Evolutionary conservation across 2,797 vertebrate genomes (phyloP).

Genomic region (Harpagifer antarcticus): DNA sequence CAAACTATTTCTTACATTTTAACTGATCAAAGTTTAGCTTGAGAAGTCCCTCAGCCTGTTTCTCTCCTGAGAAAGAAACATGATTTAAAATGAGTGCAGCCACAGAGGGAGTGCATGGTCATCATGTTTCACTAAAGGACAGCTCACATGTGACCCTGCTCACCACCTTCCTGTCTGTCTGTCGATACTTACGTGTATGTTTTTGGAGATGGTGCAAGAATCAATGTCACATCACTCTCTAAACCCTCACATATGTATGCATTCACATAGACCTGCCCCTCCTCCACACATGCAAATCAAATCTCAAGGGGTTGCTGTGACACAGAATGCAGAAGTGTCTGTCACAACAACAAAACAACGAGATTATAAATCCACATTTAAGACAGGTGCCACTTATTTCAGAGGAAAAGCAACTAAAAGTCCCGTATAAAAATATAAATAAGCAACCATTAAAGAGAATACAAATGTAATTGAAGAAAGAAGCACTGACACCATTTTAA

Average conservation of each 20-base stretch:
- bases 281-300: conserved; percentile 5
- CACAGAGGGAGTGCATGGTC: conserved; percentile 82
- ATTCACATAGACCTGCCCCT: conserved; percentile 13
- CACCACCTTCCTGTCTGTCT: conserved; percentile 49
- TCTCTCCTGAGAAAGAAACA: background rate
- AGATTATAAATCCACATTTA: conserved; percentile 11
- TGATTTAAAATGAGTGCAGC: background rate
- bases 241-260: conserved; percentile 32
- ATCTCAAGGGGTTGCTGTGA: conserved; percentile 15
- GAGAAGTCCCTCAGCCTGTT: background rate
- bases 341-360: conserved; percentile 15
- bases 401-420: conserved; percentile 17
- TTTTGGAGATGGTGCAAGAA: conserved; percentile 80
- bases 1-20: background rate
- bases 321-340: conserved; percentile 12
- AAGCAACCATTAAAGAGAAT: conserved; percentile 7
- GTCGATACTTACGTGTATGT: conserved; percentile 87
- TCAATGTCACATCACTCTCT: conserved; percentile 50
- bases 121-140: conserved; percentile 89
- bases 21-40: background rate
- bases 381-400: conserved; percentile 11
- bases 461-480: conserved; percentile 40
- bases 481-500: conserved; percentile 71
- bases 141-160: conserved; percentile 87
- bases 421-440: background rate